A percentile compares a stretch with the other conserved stretches of the same genome.
Conservation (phyloP, 1,140 invertebrate genomes). For the Bombyx mandarina region DNA sequence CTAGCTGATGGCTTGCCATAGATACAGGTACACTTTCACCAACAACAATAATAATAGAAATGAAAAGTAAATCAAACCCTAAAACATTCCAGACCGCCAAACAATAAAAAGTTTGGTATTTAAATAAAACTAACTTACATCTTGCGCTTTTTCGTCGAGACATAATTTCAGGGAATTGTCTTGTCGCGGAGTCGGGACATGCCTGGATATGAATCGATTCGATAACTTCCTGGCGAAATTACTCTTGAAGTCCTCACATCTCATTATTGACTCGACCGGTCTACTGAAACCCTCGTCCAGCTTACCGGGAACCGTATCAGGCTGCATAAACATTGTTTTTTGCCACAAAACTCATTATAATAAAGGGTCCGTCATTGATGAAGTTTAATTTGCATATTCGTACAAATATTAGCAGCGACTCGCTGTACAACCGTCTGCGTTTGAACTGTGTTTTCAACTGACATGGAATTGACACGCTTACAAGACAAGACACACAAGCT, state of each 20-base stretch:
- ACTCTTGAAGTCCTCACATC: slow-evolving; percentile 62
- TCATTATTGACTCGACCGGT: slow-evolving; percentile 62
- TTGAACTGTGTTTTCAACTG: slow-evolving; percentile 33
- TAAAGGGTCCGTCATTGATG: slow-evolving; percentile 21
- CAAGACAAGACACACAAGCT: no score
- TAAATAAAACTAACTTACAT: slow-evolving; percentile 4
- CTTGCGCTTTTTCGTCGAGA: slow-evolving; percentile 13
- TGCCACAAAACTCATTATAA: slow-evolving; percentile 21
- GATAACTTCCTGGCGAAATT: slow-evolving; percentile 61
- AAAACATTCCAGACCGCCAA: background rate
- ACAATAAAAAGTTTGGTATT: slow-evolving; percentile 2
- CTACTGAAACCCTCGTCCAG: slow-evolving; percentile 48
- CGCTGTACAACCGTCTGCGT: slow-evolving; percentile 32
- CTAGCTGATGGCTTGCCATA: no score
- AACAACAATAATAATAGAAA: slow-evolving; percentile 2
- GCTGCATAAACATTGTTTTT: slow-evolving; percentile 40
- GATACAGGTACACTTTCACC: slow-evolving; percentile 11
- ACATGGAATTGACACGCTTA: background rate
- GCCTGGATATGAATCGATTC: slow-evolving; percentile 48
- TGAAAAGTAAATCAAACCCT: background rate
- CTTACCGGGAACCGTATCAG: slow-evolving; percentile 21
- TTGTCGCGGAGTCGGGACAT: slow-evolving; percentile 26
- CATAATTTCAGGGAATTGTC: slow-evolving; percentile 36
- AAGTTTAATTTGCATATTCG: slow-evolving; percentile 18
- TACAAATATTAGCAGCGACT: slow-evolving; percentile 8